Evolutionary conservation across 2,888 invertebrate genomes (phyloP).

Genomic region (Deilephila porcellus): DNA sequence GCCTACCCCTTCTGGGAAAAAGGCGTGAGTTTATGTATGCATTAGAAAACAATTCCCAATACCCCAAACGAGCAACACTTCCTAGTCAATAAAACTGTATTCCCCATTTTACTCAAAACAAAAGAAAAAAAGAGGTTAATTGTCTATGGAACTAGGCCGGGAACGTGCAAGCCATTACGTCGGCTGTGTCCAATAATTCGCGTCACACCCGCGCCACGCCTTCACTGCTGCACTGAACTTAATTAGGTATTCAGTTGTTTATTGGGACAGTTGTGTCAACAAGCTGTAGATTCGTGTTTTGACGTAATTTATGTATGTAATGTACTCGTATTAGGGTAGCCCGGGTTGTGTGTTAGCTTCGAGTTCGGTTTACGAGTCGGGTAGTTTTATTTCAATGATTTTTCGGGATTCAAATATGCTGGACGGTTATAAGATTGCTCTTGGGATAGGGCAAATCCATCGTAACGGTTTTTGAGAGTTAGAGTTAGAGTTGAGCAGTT

Average conservation of each 20-base stretch:
- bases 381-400: no score
- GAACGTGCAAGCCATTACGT: conserved; percentile 61
- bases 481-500: no score
- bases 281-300: neutral
- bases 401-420: no score
- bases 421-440: no score
- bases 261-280: conserved; percentile 7
- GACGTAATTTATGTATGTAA: neutral
- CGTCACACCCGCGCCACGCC: conserved; percentile 23
- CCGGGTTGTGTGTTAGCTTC: no score
- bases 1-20: no score
- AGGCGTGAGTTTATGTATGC: no score
- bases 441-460: no score
- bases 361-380: no score
- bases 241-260: conserved; percentile 16
- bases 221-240: neutral
- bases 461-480: no score
- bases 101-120: neutral
- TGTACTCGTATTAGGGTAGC: neutral
- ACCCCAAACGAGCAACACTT: neutral
- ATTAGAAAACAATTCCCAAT: no score
- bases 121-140: conserved; percentile 13
- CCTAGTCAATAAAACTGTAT: neutral
- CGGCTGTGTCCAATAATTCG: conserved; percentile 37
- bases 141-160: conserved; percentile 39